A percentile compares a stretch with the other conserved stretches of the same genome.
Conservation (phyloP, 1,140 invertebrate species). For the Sesamia nonagrioides region DNA sequence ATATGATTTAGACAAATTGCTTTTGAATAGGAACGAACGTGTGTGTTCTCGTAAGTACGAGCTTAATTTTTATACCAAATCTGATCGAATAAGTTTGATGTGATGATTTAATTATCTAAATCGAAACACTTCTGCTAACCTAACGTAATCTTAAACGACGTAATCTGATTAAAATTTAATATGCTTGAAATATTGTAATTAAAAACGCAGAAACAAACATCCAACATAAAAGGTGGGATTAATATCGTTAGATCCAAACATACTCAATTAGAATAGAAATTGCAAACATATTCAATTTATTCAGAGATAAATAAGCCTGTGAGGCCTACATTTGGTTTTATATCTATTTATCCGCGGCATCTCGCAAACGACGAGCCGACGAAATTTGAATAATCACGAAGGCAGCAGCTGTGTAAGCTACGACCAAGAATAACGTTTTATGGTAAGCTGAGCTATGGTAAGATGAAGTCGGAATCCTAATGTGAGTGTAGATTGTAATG, state of each 20-base stretch:
- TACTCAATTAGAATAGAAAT: slow-evolving; percentile 14
- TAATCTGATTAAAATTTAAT: no score
- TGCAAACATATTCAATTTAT: slow-evolving; percentile 22
- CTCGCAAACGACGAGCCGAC: slow-evolving; percentile 28
- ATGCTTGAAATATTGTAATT: no score
- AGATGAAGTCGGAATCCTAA: slow-evolving; percentile 28
- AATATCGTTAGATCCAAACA: background rate
- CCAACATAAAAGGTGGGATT: background rate
- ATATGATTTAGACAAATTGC: slow-evolving; percentile 23
- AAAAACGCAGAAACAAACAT: no score
- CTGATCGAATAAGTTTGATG: background rate
- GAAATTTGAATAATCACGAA: slow-evolving; percentile 45
- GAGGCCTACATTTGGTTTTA: slow-evolving; percentile 35
- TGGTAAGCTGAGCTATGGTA: slow-evolving; percentile 27
- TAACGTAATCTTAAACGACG: background rate
- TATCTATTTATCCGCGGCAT: slow-evolving; percentile 36
- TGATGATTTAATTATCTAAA: slow-evolving; percentile 10
- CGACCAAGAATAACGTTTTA: slow-evolving; percentile 26
- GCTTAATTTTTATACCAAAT: background rate
- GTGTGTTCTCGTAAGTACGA: slow-evolving; percentile 21
- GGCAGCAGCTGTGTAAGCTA: slow-evolving; percentile 38
- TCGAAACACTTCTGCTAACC: background rate
- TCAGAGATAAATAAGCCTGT: background rate
- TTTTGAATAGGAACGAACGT: slow-evolving; percentile 24
- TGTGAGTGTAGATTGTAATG: slow-evolving; percentile 14